Conservation (phyloP, 2,113 vertebrate genomes). For the Catharus bicknelli region DNA sequence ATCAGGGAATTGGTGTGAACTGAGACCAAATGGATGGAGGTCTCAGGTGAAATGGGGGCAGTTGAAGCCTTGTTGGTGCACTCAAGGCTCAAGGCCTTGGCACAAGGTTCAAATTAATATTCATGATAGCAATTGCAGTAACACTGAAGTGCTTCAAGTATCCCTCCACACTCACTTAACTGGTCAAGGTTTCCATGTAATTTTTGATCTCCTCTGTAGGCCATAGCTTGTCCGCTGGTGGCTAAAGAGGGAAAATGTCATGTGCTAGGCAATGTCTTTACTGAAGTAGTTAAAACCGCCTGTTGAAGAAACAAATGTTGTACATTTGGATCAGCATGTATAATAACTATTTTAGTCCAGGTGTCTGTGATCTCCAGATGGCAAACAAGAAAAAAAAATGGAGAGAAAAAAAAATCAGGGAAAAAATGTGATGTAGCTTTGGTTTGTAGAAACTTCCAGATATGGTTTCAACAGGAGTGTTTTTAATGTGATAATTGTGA, state of each 20-base stretch:
- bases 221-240: not conserved
- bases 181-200: not conserved
- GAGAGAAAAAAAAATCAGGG: rapidly evolving
- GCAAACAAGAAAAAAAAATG: rapidly evolving
- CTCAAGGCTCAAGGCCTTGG: rapidly evolving
- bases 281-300: not conserved
- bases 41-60: not conserved
- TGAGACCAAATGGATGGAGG: not conserved
- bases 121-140: not conserved
- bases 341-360: not conserved
- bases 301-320: not conserved
- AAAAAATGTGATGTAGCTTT: not conserved
- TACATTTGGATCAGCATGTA: not conserved
- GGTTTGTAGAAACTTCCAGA: not conserved
- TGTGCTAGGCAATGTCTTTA: not conserved
- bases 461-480: not conserved
- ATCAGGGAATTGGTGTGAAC: not conserved
- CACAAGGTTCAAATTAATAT: not conserved
- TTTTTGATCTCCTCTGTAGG: not conserved
- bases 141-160: not conserved
- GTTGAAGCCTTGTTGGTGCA: not conserved
- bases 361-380: not conserved
- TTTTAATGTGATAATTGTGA: not conserved
- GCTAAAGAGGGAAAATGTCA: not conserved
- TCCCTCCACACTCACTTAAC: not conserved